Base-by-base conservation (phyloP, 2,797 vertebrate genomes). In the Hydrocynus forskahlii region DNA sequence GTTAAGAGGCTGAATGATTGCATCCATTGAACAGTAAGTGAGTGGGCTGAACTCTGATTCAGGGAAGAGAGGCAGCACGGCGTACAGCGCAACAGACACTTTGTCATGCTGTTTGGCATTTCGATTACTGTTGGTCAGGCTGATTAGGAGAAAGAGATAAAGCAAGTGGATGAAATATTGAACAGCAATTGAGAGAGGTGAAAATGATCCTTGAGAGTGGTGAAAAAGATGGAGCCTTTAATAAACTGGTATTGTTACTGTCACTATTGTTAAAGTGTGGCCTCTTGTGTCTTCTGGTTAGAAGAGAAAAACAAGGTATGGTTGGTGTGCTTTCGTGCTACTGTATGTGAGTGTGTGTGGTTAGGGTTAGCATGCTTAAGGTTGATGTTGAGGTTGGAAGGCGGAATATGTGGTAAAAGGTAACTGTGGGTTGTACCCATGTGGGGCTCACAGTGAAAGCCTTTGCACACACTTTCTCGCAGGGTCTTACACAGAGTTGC, bases 51-150 rank as follows among this genome's bases (percentile, higher is more conserved):
- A 25, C 10, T 2, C 16, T 76, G 60, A 80, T 57, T 59, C 29
- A 29, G 6, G 5, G 45, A 52, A 19, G 35, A 38, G 29, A 57
- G 8, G 62, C 21, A 54, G 45, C 54, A 29, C 13, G 21, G 43
- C 72, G 60, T 7, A 55, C 38, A 40, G 4, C 29, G 10, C 29
- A 16, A 48, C n/a, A 35, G 35, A 14, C 54, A 14, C 9, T 71
- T 70, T 66, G 59, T 82, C 75, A 82, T 77, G 45, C 35, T 82
- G 75, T 66, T 71, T 66, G 75, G 62, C 63, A 43, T 72, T 68
- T 76, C 54, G 21, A 71, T 76, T 21, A 29, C n/a, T 23, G 10
- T 14, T 10, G 64, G 21, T 66, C 75, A 45, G 48, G 38, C 48
- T 38, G 72, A 43, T 38, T 75, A 75, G 35, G 23, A 69, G 67